These are phyloP conservation scores for Biston stratarius DNA, from an alignment of 2,888 invertebrate species.

Conservation along the genomic window DNA sequence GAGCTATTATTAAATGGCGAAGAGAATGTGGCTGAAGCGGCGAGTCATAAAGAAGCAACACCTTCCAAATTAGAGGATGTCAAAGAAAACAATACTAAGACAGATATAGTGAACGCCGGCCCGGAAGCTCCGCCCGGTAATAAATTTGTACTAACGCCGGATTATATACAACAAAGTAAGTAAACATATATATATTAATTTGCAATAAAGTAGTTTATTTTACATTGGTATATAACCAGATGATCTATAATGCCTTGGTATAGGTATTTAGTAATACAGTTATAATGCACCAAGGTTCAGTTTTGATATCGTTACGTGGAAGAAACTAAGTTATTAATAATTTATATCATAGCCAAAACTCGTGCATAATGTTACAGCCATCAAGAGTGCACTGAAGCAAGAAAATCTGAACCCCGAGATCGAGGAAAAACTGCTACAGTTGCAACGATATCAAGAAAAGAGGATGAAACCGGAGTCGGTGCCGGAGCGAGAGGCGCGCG, in stretches of 20 bases:
- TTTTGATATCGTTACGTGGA: not conserved
- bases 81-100: slow-evolving; percentile 74
- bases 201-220: not conserved
- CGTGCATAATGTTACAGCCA: slow-evolving; percentile 87
- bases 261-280: not conserved
- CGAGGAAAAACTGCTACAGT: slow-evolving; percentile 95
- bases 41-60: slow-evolving; percentile 71
- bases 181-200: slow-evolving; percentile 51
- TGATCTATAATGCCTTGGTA: not conserved
- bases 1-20: slow-evolving; percentile 77
- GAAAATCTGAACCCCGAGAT: slow-evolving; percentile 97
- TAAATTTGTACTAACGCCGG: slow-evolving; percentile 95
- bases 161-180: slow-evolving; percentile 98
- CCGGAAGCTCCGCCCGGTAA: slow-evolving; percentile 67
- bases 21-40: slow-evolving; percentile 76
- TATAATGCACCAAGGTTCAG: not conserved
- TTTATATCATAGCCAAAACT: not conserved
- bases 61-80: slow-evolving; percentile 76
- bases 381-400: slow-evolving; percentile 96
- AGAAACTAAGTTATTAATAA: not conserved
- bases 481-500: slow-evolving; percentile 71
- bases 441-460: slow-evolving; percentile 94
- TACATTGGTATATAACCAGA: not conserved
- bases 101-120: slow-evolving; percentile 71
- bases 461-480: slow-evolving; percentile 88